Percentiles rank a stretch among this genome's conserved stretches.
These are phyloP conservation scores for Apostichopus parvimensis DNA, from an alignment of 35 echinoderm and acorn worm species.

Conservation along the genomic window DNA sequence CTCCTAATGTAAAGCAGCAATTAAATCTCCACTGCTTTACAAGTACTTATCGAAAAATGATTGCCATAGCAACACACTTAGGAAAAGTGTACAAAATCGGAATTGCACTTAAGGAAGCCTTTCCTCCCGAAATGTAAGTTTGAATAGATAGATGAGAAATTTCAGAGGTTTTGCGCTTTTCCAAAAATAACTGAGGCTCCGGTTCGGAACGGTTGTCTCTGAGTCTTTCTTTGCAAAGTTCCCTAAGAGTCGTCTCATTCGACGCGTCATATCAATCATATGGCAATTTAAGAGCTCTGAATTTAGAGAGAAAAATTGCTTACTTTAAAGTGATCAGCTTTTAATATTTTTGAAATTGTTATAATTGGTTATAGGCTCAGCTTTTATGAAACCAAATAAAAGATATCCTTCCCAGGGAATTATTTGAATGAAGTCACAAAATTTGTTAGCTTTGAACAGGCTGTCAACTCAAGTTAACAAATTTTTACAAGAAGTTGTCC, in stretches of 20 bases:
- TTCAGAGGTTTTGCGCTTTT: neutral
- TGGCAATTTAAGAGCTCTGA: too few species aligned
- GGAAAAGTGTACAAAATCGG: conserved; percentile 15
- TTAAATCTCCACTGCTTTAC: conserved; percentile 25
- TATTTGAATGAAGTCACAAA: too few species aligned
- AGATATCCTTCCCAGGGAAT: too few species aligned
- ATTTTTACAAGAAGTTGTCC: too few species aligned
- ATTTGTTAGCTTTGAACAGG: too few species aligned
- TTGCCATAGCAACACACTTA: conserved; percentile 24
- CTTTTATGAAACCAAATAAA: too few species aligned
- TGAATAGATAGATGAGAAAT: conserved; percentile 13
- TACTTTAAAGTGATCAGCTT: too few species aligned
- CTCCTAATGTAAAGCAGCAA: conserved; percentile 21
- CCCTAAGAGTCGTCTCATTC: neutral
- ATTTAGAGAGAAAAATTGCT: too few species aligned
- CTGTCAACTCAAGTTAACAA: too few species aligned
- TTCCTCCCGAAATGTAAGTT: neutral
- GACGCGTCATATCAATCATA: too few species aligned
- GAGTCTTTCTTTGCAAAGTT: neutral
- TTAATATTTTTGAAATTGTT: too few species aligned
- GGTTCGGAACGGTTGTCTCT: neutral
- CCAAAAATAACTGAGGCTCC: conserved; percentile 38
- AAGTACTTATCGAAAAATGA: neutral
- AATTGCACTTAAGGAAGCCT: conserved; percentile 30
- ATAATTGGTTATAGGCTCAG: too few species aligned